Evolutionary conservation across 92 coral and sea anemone species (phyloP), one percentile per base, ranked within the genome.

Genomic region (Palythoa heliodiscus): DNA sequence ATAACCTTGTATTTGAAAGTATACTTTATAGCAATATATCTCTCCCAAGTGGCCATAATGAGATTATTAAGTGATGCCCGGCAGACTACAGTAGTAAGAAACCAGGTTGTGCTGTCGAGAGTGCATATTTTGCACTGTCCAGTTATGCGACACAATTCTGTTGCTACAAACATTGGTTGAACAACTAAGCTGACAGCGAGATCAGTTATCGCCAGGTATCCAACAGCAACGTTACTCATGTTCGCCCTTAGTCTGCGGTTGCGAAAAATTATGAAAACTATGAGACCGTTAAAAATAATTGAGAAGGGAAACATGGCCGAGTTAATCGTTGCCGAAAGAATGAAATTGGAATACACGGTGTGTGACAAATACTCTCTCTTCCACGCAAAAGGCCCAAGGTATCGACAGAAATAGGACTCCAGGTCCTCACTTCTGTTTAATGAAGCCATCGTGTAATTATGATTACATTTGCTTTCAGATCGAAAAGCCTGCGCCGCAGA

Each of bases 81-180:
- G 35, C 17, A 9, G 2, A 52, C n/a, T 38, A 71, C 52, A n/a
- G 9, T 19, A 7, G 43, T n/a, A 1, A 71, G 9, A 71, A 37
- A 29, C 48, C 48, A 71, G 7, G 20, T 7, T 0, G 35, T 14
- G 7, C 1, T 37, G 50, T 71, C 76, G 24, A 43, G 6, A 6
- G 14, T 43, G 24, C 76, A 71, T 5, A 25, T 37, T 38, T 43
- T 25, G 52, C 76, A 71, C 20, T 71, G 48, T 35, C 52, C 52
- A 29, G 19, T 71, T 73, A 73, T 73, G 57, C 54, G 54, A 48
- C 77, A 73, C 13, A 73, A 13, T 73, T 73, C 55, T 19, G 23
- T 11, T 16, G 77, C 29, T 22, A 48, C 29, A n/a, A 73, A 73
- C 35, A 48, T n/a, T 73, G 77, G 77, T 48, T 73, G 77, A 16